These are phyloP conservation scores for Glomeris marginata DNA, from an alignment of 2,888 invertebrate species.

Conservation along the genomic window DNA sequence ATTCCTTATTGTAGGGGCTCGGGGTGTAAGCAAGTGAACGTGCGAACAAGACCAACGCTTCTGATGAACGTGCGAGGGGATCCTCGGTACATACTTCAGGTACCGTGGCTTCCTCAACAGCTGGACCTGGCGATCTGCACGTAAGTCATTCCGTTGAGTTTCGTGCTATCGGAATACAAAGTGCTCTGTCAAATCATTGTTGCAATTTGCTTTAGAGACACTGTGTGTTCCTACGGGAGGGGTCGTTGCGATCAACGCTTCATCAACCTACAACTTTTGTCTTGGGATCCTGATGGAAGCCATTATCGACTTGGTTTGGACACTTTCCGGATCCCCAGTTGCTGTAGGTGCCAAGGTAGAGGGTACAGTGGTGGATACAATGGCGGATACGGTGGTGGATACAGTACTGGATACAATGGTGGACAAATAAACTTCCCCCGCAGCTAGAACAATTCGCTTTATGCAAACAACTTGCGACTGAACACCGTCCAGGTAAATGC, in stretches of 20 bases:
- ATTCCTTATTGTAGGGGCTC: too few species aligned
- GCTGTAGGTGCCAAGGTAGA: conserved; percentile 6
- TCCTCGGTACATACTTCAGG: conserved; percentile 9
- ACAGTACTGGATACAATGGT: neutral
- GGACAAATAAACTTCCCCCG: too few species aligned
- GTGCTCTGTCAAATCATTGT: neutral
- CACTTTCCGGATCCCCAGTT: conserved; percentile 8
- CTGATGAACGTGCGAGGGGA: conserved; percentile 1
- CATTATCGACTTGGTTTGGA: conserved; percentile 1
- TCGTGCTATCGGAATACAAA: too few species aligned
- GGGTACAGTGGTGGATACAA: neutral
- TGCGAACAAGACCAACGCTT: neutral
- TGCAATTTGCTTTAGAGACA: neutral
- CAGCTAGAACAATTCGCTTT: too few species aligned
- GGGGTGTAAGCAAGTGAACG: conserved; percentile 7
- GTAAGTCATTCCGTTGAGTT: neutral
- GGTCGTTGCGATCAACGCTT: conserved; percentile 7
- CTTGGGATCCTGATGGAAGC: conserved; percentile 1
- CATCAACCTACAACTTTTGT: conserved; percentile 6
- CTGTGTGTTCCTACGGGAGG: neutral
- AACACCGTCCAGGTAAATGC: too few species aligned
- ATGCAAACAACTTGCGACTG: too few species aligned
- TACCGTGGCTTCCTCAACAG: neutral
- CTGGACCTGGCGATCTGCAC: conserved; percentile 8
- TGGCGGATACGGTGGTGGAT: neutral